Evolutionary conservation across 2,888 invertebrate species (phyloP), one percentile per base, ranked within the genome.

Genomic region (Schrankia costaestrigalis): DNA sequence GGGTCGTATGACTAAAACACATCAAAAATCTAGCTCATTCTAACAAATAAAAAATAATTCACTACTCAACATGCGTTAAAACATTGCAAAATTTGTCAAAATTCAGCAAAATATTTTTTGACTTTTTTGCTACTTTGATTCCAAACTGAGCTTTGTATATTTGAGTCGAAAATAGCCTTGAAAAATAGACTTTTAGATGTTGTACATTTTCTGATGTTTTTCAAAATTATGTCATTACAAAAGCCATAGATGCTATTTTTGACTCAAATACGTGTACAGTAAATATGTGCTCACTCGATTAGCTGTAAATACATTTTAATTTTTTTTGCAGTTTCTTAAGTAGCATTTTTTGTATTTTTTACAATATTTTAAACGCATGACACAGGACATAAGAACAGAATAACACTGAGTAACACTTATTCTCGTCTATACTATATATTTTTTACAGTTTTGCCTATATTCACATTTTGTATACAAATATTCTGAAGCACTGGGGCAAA

Each of bases 21-120:
- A 82, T 76, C 75, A 66, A 81, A 79, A 73, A 26, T 80, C 84
- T 84, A 84, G 84, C 84, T 69, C 64, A 58, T 73, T 69, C 78
- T 80, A 80, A 63, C 68, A 80, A 67, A 63, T 56, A 24, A 70
- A 71, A 54, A 59, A 14, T 12, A 61, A 49, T 26, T 26, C 31
- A 42, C 56, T 63, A 61, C 54, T 17, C 23, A 9, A 2, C 32
- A 35, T 46, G 37, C 46, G 35, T 50, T 44, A 44, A 46, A 40
- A 60, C 29, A 33, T 45, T 41, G 41, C 46, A 47, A 46, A 42
- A 42, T 10, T 26, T 9, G 2, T 3, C 21, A 10, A 19, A 9
- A 25, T 25, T 11, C 11, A 4, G 17, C 10, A 9, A 17, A 8
- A 11, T 8, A 21, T 9, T 24, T 21, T 25, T 23, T 11, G 26